These are phyloP conservation scores for Ancistrus triradiatus DNA, from an alignment of 2,113 vertebrate species.

Conservation along the genomic window DNA sequence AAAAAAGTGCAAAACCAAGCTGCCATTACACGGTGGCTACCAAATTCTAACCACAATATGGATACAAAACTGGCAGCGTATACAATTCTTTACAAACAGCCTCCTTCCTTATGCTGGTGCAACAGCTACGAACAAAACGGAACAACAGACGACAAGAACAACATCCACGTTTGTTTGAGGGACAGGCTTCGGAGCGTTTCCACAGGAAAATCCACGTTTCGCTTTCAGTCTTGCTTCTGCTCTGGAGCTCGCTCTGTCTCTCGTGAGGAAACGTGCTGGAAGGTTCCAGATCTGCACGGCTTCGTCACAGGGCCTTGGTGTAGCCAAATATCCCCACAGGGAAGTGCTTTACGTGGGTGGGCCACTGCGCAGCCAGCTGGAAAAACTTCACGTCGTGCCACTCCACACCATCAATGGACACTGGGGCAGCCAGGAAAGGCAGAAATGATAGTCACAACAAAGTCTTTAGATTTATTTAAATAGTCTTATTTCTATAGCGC, in stretches of 20 bases:
- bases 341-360: slow-evolving; percentile 80
- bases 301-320: slow-evolving; percentile 63
- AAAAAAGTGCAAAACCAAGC: slow-evolving; percentile 47
- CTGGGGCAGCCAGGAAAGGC: slow-evolving; percentile 46
- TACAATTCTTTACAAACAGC: slow-evolving; percentile 2
- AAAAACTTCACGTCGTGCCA: slow-evolving; percentile 81
- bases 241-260: neutral
- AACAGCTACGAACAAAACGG: slow-evolving; percentile 29
- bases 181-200: slow-evolving; percentile 37
- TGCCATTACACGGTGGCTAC: slow-evolving; percentile 34
- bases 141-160: slow-evolving; percentile 16
- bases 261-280: neutral
- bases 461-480: neutral
- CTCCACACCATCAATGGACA: slow-evolving; percentile 78
- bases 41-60: slow-evolving; percentile 32
- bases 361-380: slow-evolving; percentile 80
- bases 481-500: too few species aligned
- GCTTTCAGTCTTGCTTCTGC: neutral
- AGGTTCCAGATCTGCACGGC: neutral
- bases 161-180: slow-evolving; percentile 30
- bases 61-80: slow-evolving; percentile 34
- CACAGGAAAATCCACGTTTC: slow-evolving; percentile 47
- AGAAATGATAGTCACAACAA: neutral
- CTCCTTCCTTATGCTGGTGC: slow-evolving; percentile 32
- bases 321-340: slow-evolving; percentile 78